phyloP scores from a whole-genome alignment of 1,140 invertebrate genomes.

The Meloidogyne floridensis region DNA sequence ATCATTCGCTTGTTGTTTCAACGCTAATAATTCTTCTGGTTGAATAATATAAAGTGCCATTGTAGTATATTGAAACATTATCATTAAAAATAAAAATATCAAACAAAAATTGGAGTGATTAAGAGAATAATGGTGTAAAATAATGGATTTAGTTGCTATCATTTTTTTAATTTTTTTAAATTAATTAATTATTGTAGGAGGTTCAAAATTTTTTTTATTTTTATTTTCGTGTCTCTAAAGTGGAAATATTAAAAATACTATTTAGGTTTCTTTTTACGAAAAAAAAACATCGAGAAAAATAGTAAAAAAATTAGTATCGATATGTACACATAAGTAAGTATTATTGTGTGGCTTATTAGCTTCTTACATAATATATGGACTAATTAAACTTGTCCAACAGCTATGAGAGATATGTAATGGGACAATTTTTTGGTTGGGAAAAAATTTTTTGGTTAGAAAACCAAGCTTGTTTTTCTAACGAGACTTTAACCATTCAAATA shows the following conservation, averaged over 20 bases:
- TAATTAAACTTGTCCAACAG: neutral
- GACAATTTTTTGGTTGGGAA: too few relatives aligned
- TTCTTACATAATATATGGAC: neutral
- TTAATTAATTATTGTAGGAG: too few relatives aligned
- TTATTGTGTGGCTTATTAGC: too few relatives aligned
- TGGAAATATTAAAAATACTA: too few relatives aligned
- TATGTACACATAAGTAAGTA: neutral
- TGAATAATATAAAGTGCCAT: neutral
- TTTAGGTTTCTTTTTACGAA: too few relatives aligned
- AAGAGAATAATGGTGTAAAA: neutral
- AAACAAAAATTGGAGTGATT: neutral
- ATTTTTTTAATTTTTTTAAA: neutral
- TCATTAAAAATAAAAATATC: neutral
- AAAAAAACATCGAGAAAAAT: too few relatives aligned
- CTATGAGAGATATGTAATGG: neutral
- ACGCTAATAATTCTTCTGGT: neutral
- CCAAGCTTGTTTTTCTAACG: too few relatives aligned
- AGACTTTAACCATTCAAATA: too few relatives aligned
- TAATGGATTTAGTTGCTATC: neutral
- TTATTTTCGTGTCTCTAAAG: too few relatives aligned
- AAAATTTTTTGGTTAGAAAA: too few relatives aligned
- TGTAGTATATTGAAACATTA: neutral
- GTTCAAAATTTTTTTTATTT: too few relatives aligned
- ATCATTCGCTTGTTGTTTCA: constrained; percentile 1
- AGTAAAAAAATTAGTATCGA: neutral